Evolutionary conservation across 92 coral and sea anemone genomes (phyloP).

Genomic region (Heteractis magnifica): DNA sequence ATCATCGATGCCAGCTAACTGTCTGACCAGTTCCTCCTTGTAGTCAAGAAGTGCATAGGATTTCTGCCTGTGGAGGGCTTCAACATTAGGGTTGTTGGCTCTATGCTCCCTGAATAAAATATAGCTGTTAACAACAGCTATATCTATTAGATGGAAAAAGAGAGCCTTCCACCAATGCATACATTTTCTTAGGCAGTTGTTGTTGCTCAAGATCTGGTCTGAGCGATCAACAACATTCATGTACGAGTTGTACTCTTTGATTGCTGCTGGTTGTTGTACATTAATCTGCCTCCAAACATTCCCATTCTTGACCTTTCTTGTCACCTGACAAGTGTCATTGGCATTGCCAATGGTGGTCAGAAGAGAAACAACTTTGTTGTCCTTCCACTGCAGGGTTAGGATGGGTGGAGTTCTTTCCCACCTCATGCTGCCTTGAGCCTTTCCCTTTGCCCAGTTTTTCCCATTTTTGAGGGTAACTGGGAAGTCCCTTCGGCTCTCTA

Average conservation of each 20-base stretch:
- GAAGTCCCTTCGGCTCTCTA: conserved; percentile 37
- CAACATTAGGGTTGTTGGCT: neutral
- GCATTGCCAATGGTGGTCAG: conserved; percentile 17
- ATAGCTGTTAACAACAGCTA: conserved; percentile 40
- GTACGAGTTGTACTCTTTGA: conserved; percentile 35
- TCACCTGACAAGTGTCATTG: conserved; percentile 3
- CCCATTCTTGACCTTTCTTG: conserved; percentile 27
- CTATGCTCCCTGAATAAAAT: conserved; percentile 25
- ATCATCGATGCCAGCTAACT: too few species aligned
- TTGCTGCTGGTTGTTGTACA: conserved; percentile 44
- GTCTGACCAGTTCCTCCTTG: too few species aligned
- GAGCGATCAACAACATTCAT: conserved; percentile 51
- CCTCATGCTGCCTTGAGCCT: conserved; percentile 41
- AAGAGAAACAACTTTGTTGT: conserved; percentile 46
- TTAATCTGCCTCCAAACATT: conserved; percentile 14
- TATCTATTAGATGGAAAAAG: conserved; percentile 50
- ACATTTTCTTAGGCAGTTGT: conserved; percentile 33
- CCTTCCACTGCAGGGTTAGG: conserved; percentile 51
- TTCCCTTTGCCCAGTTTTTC: conserved; percentile 32
- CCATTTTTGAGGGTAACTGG: conserved; percentile 39
- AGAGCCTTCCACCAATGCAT: conserved; percentile 52
- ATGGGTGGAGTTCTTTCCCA: conserved; percentile 43
- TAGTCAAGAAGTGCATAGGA: too few species aligned
- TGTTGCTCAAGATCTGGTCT: conserved; percentile 33
- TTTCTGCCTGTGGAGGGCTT: neutral